Evolutionary conservation across 2,888 invertebrate species (phyloP), one percentile per base, ranked within the genome.

Genomic region (Erannis defoliaria): DNA sequence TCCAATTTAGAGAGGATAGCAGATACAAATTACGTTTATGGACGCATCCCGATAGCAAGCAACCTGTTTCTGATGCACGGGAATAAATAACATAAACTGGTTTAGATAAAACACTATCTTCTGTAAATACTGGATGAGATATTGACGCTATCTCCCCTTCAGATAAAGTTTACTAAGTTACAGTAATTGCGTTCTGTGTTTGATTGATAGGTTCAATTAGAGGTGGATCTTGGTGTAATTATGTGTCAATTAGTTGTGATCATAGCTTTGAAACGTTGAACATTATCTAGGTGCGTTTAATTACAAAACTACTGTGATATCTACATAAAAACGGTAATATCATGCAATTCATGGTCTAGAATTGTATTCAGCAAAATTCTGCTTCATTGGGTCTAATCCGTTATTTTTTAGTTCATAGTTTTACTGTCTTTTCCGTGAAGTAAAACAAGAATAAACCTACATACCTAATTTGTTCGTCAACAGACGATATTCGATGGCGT

Each of bases 1-100:
- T 82, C 84, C 84, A 86, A 88, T 87, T 86, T 83, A 80, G 82
- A 84, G 76, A 77, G 84, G 78, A 85, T 84, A 81, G 80, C 79
- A 78, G 80, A 84, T 86, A 89, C 86, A 89, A 89, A 89, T 89
- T 85, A 89, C 87, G 81, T 89, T 90, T 89, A 88, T 89, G 80
- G 86, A 84, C 73, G 82, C 81, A 84, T 77, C 82, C 78, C 80
- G 78, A 81, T 81, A 78, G 76, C 78, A 16, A 88, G 82, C 84
- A 90, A 90, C 90, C 90, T 88, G 91, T 88, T 90, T 73, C 75
- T 74, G 86, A 84, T 85, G 82, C 80, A 82, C 80, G 82, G 82
- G 16, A 89, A 90, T 89, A 89, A 88, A 90, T 88, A 88, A 85
- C 82, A 73, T 78, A 82, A 68, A 85, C 88, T 82, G 78, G 88